A percentile compares a stretch with the other conserved stretches of the same genome.
phyloP scores from a whole-genome alignment of 2,797 vertebrate genomes.

The Pangasius macronema region DNA sequence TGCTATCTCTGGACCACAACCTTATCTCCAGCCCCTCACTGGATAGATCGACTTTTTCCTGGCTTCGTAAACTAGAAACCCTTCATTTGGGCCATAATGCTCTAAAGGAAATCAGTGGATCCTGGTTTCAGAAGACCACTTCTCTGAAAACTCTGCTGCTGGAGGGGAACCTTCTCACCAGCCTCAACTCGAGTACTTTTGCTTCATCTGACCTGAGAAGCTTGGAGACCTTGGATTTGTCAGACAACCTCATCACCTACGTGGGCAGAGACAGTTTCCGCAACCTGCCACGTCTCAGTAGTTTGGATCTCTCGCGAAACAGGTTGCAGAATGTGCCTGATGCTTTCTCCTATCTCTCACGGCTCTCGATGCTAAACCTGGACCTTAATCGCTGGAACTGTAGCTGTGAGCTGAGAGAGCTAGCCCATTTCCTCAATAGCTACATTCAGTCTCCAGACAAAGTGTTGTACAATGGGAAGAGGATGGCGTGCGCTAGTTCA shows the following conservation, averaged over 20 bases:
- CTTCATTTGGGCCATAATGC: constrained; percentile 77
- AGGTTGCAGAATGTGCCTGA: constrained; percentile 68
- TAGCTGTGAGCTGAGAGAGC: constrained; percentile 74
- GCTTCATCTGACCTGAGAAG: constrained; percentile 63
- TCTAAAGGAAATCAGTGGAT: constrained; percentile 63
- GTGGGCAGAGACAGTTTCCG: constrained; percentile 71
- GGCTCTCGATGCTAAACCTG: constrained; percentile 75
- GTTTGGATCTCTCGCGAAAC: constrained; percentile 81
- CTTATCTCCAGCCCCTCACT: constrained; percentile 72
- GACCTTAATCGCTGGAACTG: constrained; percentile 81
- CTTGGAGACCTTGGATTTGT: constrained; percentile 79
- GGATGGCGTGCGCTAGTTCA: constrained; percentile 69
- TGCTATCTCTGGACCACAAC: constrained; percentile 78
- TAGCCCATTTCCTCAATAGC: constrained; percentile 71
- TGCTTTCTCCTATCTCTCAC: constrained; percentile 74
- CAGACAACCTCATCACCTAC: constrained; percentile 76
- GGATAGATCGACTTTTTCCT: constrained; percentile 68
- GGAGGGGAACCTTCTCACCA: constrained; percentile 77
- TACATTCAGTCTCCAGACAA: constrained; percentile 70
- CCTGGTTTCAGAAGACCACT: constrained; percentile 72
- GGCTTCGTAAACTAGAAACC: constrained; percentile 70
- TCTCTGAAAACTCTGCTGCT: constrained; percentile 73
- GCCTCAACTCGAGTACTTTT: constrained; percentile 71
- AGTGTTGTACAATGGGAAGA: constrained; percentile 68
- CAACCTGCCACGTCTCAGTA: constrained; percentile 67